A percentile compares a stretch with the other conserved stretches of the same genome.
These are phyloP conservation scores for Diploptera punctata DNA, from an alignment of 2,888 invertebrate species.

Conservation along the genomic window DNA sequence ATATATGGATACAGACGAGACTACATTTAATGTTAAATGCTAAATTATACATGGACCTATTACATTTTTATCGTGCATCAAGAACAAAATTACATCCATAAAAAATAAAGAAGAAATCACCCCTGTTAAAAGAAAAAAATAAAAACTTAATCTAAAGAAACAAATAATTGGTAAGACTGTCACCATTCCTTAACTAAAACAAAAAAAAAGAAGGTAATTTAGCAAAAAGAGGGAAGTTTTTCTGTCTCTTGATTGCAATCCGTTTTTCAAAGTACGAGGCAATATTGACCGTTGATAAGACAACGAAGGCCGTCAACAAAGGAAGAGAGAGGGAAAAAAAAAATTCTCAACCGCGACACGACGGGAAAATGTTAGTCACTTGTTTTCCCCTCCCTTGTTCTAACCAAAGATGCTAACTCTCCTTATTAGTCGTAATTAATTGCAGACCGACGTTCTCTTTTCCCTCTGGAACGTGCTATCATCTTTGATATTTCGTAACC, in stretches of 20 bases:
- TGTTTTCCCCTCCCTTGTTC: not conserved
- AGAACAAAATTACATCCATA: not conserved
- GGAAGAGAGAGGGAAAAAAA: not conserved
- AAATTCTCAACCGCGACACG: not conserved
- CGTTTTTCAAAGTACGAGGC: not conserved
- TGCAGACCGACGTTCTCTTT: not conserved
- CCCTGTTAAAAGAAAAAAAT: not conserved
- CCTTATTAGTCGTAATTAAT: slow-evolving; percentile 18
- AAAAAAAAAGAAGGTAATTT: not conserved
- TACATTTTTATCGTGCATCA: too few species aligned
- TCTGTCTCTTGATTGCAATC: not conserved
- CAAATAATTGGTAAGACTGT: not conserved
- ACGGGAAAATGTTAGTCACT: not conserved
- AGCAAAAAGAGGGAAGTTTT: not conserved
- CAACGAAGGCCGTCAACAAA: not conserved
- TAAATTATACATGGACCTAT: too few species aligned
- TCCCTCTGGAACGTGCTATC: not conserved
- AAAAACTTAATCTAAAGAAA: not conserved
- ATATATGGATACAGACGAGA: too few species aligned
- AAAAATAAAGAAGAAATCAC: not conserved
- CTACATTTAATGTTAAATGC: too few species aligned
- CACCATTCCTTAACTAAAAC: not conserved
- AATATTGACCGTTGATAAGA: slow-evolving; percentile 14
- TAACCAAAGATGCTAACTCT: not conserved
- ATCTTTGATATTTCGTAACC: not conserved